Evolutionary conservation across 2,888 invertebrate genomes (phyloP).

Genomic region (Conops quadrifasciatus): DNA sequence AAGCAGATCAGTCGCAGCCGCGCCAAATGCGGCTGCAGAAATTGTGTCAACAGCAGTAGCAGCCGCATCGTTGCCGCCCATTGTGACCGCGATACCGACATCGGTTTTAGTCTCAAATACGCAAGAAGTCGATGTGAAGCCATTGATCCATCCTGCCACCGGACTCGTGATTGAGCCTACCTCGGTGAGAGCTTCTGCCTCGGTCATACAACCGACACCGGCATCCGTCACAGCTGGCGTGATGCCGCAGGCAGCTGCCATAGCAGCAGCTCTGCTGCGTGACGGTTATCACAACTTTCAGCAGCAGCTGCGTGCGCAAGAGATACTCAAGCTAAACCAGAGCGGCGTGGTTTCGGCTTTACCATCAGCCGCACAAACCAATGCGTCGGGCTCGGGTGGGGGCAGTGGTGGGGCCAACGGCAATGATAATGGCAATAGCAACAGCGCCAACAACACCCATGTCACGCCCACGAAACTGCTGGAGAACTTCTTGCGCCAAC

Average conservation of each 20-base stretch:
- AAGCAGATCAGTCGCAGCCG: slow-evolving; percentile 18
- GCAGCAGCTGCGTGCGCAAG: slow-evolving; percentile 66
- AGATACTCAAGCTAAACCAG: slow-evolving; percentile 52
- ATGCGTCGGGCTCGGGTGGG: not conserved
- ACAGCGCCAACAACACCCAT: slow-evolving; percentile 33
- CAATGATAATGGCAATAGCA: slow-evolving; percentile 30
- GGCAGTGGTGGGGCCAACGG: slow-evolving; percentile 38
- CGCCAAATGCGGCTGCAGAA: slow-evolving; percentile 29
- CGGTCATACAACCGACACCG: slow-evolving; percentile 46
- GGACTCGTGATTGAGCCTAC: slow-evolving; percentile 42
- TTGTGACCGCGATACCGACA: slow-evolving; percentile 55
- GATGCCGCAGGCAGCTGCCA: slow-evolving; percentile 57
- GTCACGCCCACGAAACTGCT: slow-evolving; percentile 51
- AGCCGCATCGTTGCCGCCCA: slow-evolving; percentile 21
- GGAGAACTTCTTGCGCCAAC: slow-evolving; percentile 55
- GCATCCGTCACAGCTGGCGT: slow-evolving; percentile 48
- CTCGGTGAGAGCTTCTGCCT: slow-evolving; percentile 16
- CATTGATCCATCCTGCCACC: slow-evolving; percentile 47
- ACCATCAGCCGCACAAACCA: not conserved
- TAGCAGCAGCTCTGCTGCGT: slow-evolving; percentile 62
- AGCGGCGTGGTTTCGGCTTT: slow-evolving; percentile 40
- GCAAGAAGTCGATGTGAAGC: slow-evolving; percentile 47
- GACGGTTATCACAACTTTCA: slow-evolving; percentile 69
- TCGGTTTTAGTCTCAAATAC: slow-evolving; percentile 56
- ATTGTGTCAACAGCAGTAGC: slow-evolving; percentile 39